Conservation (phyloP, 2,113 vertebrate species). For the Epinephelus cyanopodus region DNA sequence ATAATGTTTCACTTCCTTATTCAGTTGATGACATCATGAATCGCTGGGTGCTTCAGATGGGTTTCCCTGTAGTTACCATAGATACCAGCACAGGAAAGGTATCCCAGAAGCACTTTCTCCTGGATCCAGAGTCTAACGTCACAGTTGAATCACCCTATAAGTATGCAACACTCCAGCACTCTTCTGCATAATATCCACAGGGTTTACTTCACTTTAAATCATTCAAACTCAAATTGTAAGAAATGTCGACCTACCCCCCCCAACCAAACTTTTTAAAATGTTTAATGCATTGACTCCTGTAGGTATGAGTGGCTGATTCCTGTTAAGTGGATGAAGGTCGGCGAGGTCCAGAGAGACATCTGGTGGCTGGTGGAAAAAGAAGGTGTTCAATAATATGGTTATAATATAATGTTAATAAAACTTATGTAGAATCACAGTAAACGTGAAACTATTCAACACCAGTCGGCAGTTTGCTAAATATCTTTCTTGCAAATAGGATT, state of each 20-base stretch:
- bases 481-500: no score
- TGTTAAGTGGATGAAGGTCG: constrained; percentile 71
- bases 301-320: constrained; percentile 79
- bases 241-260: no score
- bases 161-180: constrained; percentile 74
- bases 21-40: constrained; percentile 87
- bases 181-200: background rate
- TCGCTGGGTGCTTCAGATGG: constrained; percentile 94
- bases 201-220: background rate
- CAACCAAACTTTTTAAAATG: no score
- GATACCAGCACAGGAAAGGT: constrained; percentile 78
- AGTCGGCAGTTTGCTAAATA: no score
- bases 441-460: no score
- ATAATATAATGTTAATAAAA: background rate
- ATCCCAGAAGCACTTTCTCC: constrained; percentile 89
- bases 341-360: constrained; percentile 9
- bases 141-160: constrained; percentile 83
- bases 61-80: constrained; percentile 90
- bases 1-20: constrained; percentile 58
- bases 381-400: constrained; percentile 47
- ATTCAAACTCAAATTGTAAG: background rate
- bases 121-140: constrained; percentile 81
- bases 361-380: constrained; percentile 78
- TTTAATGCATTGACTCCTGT: background rate
- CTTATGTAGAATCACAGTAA: no score